A percentile compares a stretch with the other conserved stretches of the same genome.
Conservation (phyloP, 2,113 vertebrate genomes). For the Hippocampus guttulatus region DNA sequence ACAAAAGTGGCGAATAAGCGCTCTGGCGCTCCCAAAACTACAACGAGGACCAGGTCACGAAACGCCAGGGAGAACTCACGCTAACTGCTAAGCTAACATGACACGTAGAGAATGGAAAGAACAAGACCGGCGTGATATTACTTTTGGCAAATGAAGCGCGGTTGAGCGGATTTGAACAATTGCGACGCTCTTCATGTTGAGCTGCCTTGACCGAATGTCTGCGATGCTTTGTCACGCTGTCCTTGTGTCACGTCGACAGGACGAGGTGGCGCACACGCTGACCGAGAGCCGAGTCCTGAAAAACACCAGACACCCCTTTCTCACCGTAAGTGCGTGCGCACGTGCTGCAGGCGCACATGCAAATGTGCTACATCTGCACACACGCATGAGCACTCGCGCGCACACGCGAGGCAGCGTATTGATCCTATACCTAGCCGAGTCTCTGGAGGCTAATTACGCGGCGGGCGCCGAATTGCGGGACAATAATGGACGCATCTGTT, state of each 20-base stretch:
- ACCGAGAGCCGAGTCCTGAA: conserved; percentile 97
- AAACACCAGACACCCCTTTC: conserved; percentile 94
- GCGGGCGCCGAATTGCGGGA: conserved; percentile 56
- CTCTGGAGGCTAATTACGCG: conserved; percentile 68
- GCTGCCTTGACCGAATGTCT: background rate
- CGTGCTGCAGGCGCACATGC: conserved; percentile 9
- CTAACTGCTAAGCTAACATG: too few species aligned
- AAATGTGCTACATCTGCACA: conserved; percentile 22
- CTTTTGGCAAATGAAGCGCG: too few species aligned
- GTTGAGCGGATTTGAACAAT: too few species aligned
- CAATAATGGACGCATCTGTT: conserved; percentile 65
- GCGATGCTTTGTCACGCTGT: background rate
- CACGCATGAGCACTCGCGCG: background rate
- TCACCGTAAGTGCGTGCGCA: conserved; percentile 82
- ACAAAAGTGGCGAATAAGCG: too few species aligned
- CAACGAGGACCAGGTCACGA: too few species aligned
- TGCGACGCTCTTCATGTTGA: conserved; percentile 2
- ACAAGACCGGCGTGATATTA: too few species aligned
- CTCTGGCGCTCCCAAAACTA: too few species aligned
- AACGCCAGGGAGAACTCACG: too few species aligned
- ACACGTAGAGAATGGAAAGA: too few species aligned
- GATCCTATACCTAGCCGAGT: conserved; percentile 42
- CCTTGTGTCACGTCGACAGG: conserved; percentile 64
- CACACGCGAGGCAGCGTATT: conserved; percentile 27
- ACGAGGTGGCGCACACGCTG: conserved; percentile 96